phyloP scores from a whole-genome alignment of 2,797 vertebrate genomes.

The Xiphorhynchus erythropygius region DNA sequence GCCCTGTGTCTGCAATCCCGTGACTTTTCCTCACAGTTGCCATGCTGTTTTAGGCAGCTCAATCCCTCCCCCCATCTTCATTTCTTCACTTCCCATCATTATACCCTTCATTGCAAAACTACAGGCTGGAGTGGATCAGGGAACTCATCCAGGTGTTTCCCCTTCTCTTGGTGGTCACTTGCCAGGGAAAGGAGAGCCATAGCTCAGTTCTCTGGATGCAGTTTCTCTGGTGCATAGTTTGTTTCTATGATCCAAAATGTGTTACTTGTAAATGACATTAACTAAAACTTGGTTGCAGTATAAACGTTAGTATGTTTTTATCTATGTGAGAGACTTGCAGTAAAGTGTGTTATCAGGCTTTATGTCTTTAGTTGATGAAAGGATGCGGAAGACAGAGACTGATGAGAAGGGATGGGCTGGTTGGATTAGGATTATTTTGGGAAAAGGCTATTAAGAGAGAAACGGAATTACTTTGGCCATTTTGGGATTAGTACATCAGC shows the following conservation, averaged over 20 bases:
- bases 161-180: background rate
- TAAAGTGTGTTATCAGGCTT: background rate
- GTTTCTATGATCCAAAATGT: background rate
- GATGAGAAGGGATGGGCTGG: background rate
- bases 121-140: background rate
- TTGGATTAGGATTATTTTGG: slow-evolving; percentile 9
- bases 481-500: background rate
- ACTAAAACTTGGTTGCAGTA: background rate
- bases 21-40: background rate
- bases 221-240: background rate
- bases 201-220: background rate
- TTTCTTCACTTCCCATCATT: background rate
- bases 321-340: background rate
- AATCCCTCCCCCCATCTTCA: accelerated
- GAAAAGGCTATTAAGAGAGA: background rate
- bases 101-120: background rate
- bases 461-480: background rate
- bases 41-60: background rate
- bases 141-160: background rate
- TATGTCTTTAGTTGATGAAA: background rate
- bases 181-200: background rate
- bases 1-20: accelerated
- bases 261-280: background rate
- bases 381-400: background rate
- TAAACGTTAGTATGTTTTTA: background rate